Conservation (phyloP, 2,888 invertebrate genomes). For the Epirrita christyi region DNA sequence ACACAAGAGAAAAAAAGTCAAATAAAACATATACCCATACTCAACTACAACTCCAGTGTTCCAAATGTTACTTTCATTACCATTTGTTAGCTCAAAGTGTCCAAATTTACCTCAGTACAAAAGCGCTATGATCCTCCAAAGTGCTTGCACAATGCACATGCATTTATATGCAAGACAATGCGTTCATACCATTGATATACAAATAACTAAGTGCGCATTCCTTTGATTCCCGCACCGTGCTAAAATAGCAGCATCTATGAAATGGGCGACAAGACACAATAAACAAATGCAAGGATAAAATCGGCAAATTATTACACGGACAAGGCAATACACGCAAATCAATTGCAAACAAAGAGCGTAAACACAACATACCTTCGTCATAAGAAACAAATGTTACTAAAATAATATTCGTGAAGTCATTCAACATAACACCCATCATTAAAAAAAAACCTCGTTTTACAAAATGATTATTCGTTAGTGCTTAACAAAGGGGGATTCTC, state of each 20-base stretch:
- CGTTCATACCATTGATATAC: slow-evolving; percentile 3
- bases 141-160: slow-evolving; percentile 23
- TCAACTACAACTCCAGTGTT: not conserved
- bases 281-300: not conserved
- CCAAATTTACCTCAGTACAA: slow-evolving; percentile 7
- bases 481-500: no score
- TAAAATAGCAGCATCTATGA: slow-evolving; percentile 14
- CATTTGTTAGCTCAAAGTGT: slow-evolving; percentile 1
- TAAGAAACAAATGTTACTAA: not conserved
- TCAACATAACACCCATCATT: not conserved
- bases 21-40: not conserved
- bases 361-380: slow-evolving; percentile 1
- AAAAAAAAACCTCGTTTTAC: no score
- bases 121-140: slow-evolving; percentile 7
- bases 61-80: slow-evolving; percentile 4
- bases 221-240: slow-evolving; percentile 13
- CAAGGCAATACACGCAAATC: slow-evolving; percentile 11
- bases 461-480: no score
- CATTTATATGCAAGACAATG: slow-evolving; percentile 8
- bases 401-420: no score
- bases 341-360: slow-evolving; percentile 10
- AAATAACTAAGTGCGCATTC: slow-evolving; percentile 14
- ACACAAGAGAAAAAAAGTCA: not conserved
- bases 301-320: not conserved
- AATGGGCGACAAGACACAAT: slow-evolving; percentile 14